These are phyloP conservation scores for Larimichthys polyactis DNA, from an alignment of 2,113 vertebrate species.

Conservation along the genomic window DNA sequence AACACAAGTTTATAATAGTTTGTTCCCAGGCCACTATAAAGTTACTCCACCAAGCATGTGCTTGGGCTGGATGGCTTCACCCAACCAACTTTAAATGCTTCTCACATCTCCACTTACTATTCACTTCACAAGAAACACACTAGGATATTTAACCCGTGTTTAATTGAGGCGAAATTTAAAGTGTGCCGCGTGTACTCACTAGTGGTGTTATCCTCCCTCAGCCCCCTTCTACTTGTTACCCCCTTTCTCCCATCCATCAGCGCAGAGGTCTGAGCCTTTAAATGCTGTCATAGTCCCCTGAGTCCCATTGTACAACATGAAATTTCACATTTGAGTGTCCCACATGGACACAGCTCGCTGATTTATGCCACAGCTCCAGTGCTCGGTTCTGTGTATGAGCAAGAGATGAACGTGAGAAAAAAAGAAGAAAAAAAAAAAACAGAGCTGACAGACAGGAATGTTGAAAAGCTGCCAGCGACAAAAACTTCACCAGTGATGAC, in stretches of 20 bases:
- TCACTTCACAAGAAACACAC: background rate
- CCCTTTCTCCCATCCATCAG: background rate
- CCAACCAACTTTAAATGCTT: background rate
- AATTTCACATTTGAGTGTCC: conserved; percentile 7
- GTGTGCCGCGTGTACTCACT: background rate
- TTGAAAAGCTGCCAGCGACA: conserved; percentile 42
- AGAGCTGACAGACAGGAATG: conserved; percentile 20
- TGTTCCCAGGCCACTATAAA: background rate
- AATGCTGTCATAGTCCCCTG: background rate
- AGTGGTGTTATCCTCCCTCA: background rate
- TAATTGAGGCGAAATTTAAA: background rate
- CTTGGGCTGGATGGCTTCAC: background rate
- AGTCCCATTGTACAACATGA: background rate
- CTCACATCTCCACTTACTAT: background rate
- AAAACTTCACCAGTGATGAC: conserved; percentile 35
- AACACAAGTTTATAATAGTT: background rate
- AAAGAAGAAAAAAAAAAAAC: background rate
- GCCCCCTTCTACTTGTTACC: background rate
- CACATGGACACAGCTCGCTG: conserved; percentile 7
- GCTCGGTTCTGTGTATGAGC: background rate
- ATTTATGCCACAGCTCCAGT: conserved; percentile 13
- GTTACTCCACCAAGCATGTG: background rate
- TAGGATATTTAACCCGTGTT: background rate
- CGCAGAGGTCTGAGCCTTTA: background rate
- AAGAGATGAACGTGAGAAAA: conserved; percentile 44